phyloP scores from a whole-genome alignment of 2,888 invertebrate species.

The Apamea crenata region DNA sequence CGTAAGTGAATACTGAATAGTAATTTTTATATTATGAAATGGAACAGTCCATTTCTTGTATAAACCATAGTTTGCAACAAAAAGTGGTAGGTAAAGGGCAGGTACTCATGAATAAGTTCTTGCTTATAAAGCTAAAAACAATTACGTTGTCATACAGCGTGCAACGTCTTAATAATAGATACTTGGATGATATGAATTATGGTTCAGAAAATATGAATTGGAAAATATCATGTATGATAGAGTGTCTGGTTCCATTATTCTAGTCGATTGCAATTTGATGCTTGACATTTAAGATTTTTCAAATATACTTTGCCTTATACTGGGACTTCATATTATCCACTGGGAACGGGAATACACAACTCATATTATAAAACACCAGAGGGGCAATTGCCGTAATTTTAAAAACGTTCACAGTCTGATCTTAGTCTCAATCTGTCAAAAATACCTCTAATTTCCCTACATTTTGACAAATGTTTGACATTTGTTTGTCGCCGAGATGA shows the following conservation, averaged over 20 bases:
- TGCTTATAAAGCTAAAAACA: constrained; percentile 39
- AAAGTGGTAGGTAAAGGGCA: constrained; percentile 48
- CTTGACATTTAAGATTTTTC: constrained; percentile 11
- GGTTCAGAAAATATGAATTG: constrained; percentile 20
- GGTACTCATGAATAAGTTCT: constrained; percentile 43
- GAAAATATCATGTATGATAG: neutral
- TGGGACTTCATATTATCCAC: neutral
- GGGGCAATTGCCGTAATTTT: too few relatives aligned
- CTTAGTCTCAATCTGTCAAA: too few relatives aligned
- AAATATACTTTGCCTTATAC: neutral
- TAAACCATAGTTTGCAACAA: constrained; percentile 38
- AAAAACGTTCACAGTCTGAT: too few relatives aligned
- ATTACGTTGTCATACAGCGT: constrained; percentile 47
- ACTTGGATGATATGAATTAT: constrained; percentile 35
- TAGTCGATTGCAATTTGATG: neutral
- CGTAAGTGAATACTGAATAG: too few relatives aligned
- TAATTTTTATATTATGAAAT: too few relatives aligned
- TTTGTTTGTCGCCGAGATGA: too few relatives aligned
- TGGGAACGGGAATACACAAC: too few relatives aligned
- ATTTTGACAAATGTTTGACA: too few relatives aligned
- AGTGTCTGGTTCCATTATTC: constrained; percentile 1
- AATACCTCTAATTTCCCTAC: too few relatives aligned
- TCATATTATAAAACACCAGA: neutral
- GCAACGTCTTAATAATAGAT: constrained; percentile 51
- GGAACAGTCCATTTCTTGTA: constrained; percentile 42